These are phyloP conservation scores for Macaria notata DNA, from an alignment of 2,888 invertebrate species.

Conservation along the genomic window DNA sequence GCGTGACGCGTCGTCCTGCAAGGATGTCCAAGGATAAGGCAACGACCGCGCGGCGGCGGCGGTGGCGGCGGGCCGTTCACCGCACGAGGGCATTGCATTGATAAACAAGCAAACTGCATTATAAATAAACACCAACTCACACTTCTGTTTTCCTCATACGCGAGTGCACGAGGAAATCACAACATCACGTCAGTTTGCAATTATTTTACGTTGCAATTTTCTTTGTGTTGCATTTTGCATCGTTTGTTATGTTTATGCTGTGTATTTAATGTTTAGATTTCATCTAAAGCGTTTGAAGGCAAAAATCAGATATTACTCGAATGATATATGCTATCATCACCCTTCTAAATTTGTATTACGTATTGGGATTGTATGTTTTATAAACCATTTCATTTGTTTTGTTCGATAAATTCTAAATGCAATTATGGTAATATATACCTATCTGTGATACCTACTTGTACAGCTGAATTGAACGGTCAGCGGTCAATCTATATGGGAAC, in stretches of 20 bases:
- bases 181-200: neutral
- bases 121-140: constrained; percentile 13
- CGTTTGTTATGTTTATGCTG: neutral
- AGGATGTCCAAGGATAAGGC: constrained; percentile 79
- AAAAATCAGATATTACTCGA: too few species aligned
- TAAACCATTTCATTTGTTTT: too few species aligned
- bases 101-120: constrained; percentile 27
- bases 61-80: constrained; percentile 56
- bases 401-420: too few species aligned
- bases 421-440: too few species aligned
- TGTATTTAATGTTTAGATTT: too few species aligned
- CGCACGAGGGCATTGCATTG: constrained; percentile 31
- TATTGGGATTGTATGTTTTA: too few species aligned
- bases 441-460: too few species aligned
- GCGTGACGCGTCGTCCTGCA: constrained; percentile 70
- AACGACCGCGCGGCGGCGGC: constrained; percentile 55
- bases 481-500: too few species aligned
- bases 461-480: too few species aligned
- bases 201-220: neutral
- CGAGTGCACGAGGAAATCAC: constrained; percentile 2
- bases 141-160: constrained; percentile 16
- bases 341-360: too few species aligned
- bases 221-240: neutral
- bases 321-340: too few species aligned
- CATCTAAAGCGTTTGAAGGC: too few species aligned